Evolutionary conservation across 2,797 vertebrate genomes (phyloP), one percentile per base, ranked within the genome.

Genomic region (Enteromius trimaculatus): DNA sequence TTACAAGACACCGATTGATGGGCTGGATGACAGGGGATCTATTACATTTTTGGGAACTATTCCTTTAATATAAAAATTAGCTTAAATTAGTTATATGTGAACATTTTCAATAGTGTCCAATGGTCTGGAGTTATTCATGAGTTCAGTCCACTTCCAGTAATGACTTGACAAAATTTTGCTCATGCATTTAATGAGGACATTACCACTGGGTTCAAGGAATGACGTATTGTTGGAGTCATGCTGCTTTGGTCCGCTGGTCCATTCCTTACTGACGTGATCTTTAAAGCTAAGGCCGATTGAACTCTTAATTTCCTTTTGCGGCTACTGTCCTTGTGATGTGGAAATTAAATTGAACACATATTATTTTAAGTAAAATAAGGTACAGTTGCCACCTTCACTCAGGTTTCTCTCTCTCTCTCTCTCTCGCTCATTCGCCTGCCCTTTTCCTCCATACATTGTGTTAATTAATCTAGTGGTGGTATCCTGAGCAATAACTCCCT

Each of bases 401-500:
- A 0, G 31, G 26, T 62, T 37, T 84, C 58, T 55, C 11, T 84
- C 14, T 84, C 42, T 64, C 23, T 51, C 14, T 84, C 14, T 84
- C 42, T 65, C 23, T 51, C 16, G 83, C 85, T 89, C 64, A 23
- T 53, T 39, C 79, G 34, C 34, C 65, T 65, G 58, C 79, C 76
- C 68, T 68, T 78, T 82, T 65, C 80, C 74, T 78, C 75, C 81
- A 44, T 72, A 68, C 51, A 21, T 79, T 64, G 74, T 60, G 71
- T 79, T 79, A 82, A 85, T 82, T 85, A 82, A 82, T 79, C 64
- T 58, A 31, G 44, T 69, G 68, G 80, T 89, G 78, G 81, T 85
- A 85, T 86, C 83, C 84, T 81, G 80, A 76, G 90, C 89, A 90
- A 86, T 91, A 90, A 90, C 84, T 68, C 79, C 84, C 81, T 83